A percentile compares a stretch with the other conserved stretches of the same genome.
Conservation (phyloP, 2,888 invertebrate genomes). For the Agriotes lineatus region DNA sequence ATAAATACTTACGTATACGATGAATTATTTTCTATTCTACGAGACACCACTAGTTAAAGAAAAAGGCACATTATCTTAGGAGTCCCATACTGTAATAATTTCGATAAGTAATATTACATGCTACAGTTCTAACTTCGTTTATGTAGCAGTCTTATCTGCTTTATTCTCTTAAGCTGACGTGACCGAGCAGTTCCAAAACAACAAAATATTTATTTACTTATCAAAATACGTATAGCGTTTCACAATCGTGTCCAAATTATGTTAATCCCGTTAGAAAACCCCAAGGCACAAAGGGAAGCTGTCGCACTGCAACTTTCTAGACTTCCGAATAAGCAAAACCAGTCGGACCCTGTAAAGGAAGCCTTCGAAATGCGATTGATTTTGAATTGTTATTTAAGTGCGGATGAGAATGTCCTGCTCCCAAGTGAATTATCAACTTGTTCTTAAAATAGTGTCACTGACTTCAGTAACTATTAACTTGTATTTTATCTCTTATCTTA, state of each 20-base stretch:
- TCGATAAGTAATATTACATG: conserved; percentile 27
- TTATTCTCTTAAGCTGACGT: conserved; percentile 25
- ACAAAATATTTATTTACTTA: conserved; percentile 25
- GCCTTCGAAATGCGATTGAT: background rate
- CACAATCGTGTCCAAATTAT: background rate
- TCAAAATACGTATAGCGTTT: conserved; percentile 15
- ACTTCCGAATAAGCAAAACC: too few relatives aligned
- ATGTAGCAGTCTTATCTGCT: conserved; percentile 29
- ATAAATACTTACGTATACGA: conserved; percentile 10
- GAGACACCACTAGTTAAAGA: conserved; percentile 1
- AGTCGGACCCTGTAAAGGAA: background rate
- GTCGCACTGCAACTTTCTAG: too few relatives aligned
- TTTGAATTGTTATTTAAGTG: background rate
- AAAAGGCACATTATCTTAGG: conserved; percentile 29
- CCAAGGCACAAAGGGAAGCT: background rate
- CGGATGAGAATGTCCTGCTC: background rate
- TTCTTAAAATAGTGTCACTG: too few relatives aligned
- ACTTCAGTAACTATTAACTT: too few relatives aligned
- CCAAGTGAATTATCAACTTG: background rate
- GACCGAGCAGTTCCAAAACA: conserved; percentile 17
- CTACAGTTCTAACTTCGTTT: conserved; percentile 11
- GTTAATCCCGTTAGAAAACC: background rate
- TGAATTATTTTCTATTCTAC: background rate
- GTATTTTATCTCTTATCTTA: too few relatives aligned
- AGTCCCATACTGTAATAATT: conserved; percentile 32